Percentiles rank a stretch among this genome's conserved stretches.
These are phyloP conservation scores for Cheilosia vulpina DNA, from an alignment of 2,888 invertebrate species.

Conservation along the genomic window DNA sequence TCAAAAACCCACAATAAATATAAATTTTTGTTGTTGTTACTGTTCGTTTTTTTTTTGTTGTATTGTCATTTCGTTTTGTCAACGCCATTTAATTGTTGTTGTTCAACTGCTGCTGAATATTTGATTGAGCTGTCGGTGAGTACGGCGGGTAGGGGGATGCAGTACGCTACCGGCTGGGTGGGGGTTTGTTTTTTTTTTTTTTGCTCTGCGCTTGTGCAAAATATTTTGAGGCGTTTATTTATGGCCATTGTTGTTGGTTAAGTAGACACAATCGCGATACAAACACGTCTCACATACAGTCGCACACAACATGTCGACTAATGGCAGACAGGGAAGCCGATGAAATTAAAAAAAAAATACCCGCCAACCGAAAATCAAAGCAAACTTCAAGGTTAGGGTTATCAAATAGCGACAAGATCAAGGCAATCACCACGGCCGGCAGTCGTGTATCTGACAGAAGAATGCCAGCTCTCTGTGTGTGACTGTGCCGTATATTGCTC, in stretches of 20 bases:
- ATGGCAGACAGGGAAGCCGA: slow-evolving; percentile 35
- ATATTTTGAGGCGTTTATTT: slow-evolving; percentile 51
- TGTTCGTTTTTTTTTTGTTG: slow-evolving; percentile 1
- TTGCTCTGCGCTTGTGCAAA: slow-evolving; percentile 46
- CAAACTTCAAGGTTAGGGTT: slow-evolving; percentile 72
- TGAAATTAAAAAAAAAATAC: slow-evolving; percentile 20
- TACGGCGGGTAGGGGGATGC: not conserved
- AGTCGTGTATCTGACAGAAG: slow-evolving; percentile 17
- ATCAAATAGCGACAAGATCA: slow-evolving; percentile 73
- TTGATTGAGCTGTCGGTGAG: slow-evolving; percentile 17
- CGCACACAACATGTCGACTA: slow-evolving; percentile 32
- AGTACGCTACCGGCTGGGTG: slow-evolving; percentile 25
- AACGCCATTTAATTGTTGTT: slow-evolving; percentile 43
- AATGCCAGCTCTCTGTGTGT: slow-evolving; percentile 6
- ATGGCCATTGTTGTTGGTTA: slow-evolving; percentile 32
- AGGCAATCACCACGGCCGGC: slow-evolving; percentile 43
- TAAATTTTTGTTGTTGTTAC: slow-evolving; percentile 13
- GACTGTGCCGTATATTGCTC: not conserved
- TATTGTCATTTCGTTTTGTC: slow-evolving; percentile 47
- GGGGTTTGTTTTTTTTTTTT: slow-evolving; percentile 22
- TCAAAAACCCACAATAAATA: slow-evolving; percentile 53
- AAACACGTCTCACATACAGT: slow-evolving; percentile 19
- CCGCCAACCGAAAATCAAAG: slow-evolving; percentile 35
- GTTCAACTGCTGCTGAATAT: slow-evolving; percentile 40
- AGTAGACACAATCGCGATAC: slow-evolving; percentile 37